Evolutionary conservation across 2,888 invertebrate species (phyloP).

Genomic region (Maniola hyperantus): DNA sequence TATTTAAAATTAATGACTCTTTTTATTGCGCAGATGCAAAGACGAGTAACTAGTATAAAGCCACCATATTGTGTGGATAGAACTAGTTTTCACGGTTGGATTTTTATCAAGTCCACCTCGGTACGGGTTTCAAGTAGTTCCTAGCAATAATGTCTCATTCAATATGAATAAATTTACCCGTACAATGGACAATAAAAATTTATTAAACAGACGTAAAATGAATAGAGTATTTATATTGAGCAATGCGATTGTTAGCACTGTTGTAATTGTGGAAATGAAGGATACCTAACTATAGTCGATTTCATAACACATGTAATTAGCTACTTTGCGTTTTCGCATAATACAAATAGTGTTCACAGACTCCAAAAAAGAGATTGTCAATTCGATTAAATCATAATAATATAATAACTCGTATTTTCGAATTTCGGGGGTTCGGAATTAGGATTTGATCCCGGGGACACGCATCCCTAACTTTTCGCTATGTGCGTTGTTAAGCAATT

Average conservation of each 20-base stretch:
- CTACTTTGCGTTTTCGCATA: neutral
- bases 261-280: slow-evolving; percentile 12
- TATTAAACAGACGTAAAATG: slow-evolving; percentile 15
- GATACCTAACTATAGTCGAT: neutral
- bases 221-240: slow-evolving; percentile 17
- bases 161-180: slow-evolving; percentile 10
- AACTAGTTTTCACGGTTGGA: slow-evolving; percentile 39
- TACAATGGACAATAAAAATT: slow-evolving; percentile 25
- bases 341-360: neutral
- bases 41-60: slow-evolving; percentile 29
- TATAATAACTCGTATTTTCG: no score
- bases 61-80: slow-evolving; percentile 31
- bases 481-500: no score
- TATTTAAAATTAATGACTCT: no score
- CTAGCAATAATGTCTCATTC: slow-evolving; percentile 42
- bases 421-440: no score
- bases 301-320: neutral
- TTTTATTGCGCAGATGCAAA: no score
- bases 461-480: no score
- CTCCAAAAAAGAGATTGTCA: neutral
- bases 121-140: slow-evolving; percentile 43
- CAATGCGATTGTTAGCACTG: slow-evolving; percentile 17
- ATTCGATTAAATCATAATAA: no score
- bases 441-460: no score
- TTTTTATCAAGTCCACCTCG: slow-evolving; percentile 46